Base-by-base conservation (phyloP, 2,113 vertebrate species). In the Desmodus rotundus region DNA sequence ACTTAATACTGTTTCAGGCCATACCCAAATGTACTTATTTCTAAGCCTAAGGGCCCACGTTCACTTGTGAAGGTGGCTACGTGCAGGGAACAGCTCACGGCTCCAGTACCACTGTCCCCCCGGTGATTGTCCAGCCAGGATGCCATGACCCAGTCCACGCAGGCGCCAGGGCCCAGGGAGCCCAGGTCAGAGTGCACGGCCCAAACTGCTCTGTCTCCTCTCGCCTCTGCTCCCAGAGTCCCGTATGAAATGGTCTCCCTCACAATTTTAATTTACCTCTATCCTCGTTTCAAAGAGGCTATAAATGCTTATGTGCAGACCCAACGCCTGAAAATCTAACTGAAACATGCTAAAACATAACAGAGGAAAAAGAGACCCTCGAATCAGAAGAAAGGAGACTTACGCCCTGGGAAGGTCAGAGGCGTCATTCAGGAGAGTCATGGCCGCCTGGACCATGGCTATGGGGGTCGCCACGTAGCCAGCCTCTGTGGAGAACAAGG, bases 381-480 rank as follows among this genome's bases (percentile, higher is more conserved):
- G 67, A 78, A 26, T 58, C 2, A 43, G 22, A 95, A 81, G 68
- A 73, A 94, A 61, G 17, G 68, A 83, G 43, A 99, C 99, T 99
- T 94, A 99, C 99, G 22, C 96, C 96, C 99, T 99, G 67, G 99
- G 99, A 97, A 99, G 98, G 58, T 97, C 98, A n/a, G 98, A 83
- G 28, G 97, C n/a, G 80, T 99, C 99, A 5, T 98, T 99, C 68
- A 99, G 98, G 87, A 99, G 98, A 26, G 99, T 99, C 9, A 99
- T 73, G 80, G 98, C 99, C 76, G 99, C 99, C 89, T 99, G 99
- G 45, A 99, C 99, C 99, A 99, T 99, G 82, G 98, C 98, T 73
- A 99, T 99, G 78, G 99, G 98, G 0, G 99, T 99, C 84, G 99
- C 97, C 90, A 99, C 96, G 52, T 99, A 99, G 54, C 98, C 99